These are phyloP conservation scores for Danio aesculapii DNA, from an alignment of 2,797 vertebrate species.

Conservation along the genomic window DNA sequence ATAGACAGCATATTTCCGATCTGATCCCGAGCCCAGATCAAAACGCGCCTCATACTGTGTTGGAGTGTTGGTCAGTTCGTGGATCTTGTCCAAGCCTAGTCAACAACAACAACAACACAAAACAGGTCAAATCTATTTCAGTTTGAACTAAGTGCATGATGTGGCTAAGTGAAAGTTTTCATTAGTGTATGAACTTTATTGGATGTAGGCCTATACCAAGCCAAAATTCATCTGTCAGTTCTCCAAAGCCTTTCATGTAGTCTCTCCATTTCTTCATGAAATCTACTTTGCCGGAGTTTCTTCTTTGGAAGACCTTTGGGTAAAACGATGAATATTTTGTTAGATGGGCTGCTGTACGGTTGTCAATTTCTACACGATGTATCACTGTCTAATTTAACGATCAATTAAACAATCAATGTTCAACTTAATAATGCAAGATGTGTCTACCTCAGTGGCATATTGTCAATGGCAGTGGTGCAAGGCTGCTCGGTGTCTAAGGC, in stretches of 20 bases:
- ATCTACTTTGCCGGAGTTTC: conserved; percentile 83
- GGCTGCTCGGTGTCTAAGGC: too few species aligned
- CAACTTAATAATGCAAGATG: too few species aligned
- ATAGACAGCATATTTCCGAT: conserved; percentile 84
- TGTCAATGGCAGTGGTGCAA: too few species aligned
- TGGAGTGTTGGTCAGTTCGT: conserved; percentile 83
- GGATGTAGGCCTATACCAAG: conserved; percentile 74
- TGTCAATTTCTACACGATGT: too few species aligned
- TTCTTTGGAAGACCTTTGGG: conserved; percentile 87
- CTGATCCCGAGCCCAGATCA: conserved; percentile 78
- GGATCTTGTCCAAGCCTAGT: conserved; percentile 88
- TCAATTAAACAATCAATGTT: too few species aligned
- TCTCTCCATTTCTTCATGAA: conserved; percentile 91
- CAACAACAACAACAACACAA: neutral
- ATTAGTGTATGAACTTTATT: conserved; percentile 11
- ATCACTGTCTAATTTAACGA: too few species aligned
- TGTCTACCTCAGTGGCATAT: too few species aligned
- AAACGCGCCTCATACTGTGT: conserved; percentile 81
- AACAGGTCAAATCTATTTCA: neutral
- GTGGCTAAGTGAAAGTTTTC: neutral
- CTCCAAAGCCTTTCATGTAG: conserved; percentile 89
- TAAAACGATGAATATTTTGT: conserved; percentile 7
- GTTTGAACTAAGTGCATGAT: neutral
- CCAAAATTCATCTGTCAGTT: conserved; percentile 89
- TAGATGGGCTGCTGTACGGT: neutral